Base-by-base conservation (phyloP, 2,797 vertebrate genomes). In the Buceros bicornis region DNA sequence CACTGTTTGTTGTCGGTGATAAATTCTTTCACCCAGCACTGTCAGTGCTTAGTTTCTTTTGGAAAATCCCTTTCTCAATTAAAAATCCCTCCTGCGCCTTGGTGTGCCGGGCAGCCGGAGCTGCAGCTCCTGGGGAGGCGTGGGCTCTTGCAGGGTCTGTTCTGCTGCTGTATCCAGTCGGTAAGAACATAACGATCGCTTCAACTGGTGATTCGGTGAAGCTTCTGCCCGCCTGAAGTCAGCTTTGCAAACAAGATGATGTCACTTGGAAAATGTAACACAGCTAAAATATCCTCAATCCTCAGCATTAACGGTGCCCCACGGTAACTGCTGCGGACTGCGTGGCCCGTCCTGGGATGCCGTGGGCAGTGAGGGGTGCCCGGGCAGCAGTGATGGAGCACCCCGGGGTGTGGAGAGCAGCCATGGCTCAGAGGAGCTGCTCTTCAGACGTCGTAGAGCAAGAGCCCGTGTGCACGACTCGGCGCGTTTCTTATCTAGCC, bases 171-270 rank as follows among this genome's bases (percentile, higher is more conserved):
- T 16, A 10, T 47, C 72, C 26, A 2, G 58, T 24, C 1, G 0
- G 5, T 71, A 50, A 35, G 62, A 65, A 42, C 13, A 16, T 56
- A 76, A 58, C 6, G 9, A 71, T 31, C 88, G 89, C 54, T 83
- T 74, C 37, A 76, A 62, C 11, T 6, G 57, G 40, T 73, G 87
- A 94, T 72, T 90, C 72, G 29, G 47, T 71, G 54, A 91, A 89
- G 95, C 57, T 94, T 67, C 48, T 0, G 19, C 77, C 64, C 83
- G 65, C 65, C 79, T 86, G 65, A 83, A 73, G 47, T 50, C 81
- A 71, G 93, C 78, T 86, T 42, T 82, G 77, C 66, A 64, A 40
- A 43, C 35, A 28, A 31, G 84, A 14, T 37, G 65, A 48, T 61
- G 53, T 73, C 65, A 11, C 81, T 87, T 37, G 9, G 57, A 50